phyloP scores from a whole-genome alignment of 2,888 invertebrate species.

The Hirudinaria manillensis region DNA sequence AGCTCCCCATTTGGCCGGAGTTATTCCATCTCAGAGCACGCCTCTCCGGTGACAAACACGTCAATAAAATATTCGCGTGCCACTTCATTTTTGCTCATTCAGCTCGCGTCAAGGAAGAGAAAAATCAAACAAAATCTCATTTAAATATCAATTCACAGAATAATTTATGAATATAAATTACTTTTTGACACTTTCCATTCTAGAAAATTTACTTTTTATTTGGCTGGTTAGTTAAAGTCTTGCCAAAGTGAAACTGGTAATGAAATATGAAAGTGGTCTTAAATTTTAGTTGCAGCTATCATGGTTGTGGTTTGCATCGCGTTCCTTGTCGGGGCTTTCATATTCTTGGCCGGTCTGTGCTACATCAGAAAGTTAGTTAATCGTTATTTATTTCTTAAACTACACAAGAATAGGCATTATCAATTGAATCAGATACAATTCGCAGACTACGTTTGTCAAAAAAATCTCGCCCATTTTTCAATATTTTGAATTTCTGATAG shows the following conservation, averaged over 20 bases:
- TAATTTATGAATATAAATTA: too few relatives aligned
- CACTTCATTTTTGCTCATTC: conserved; percentile 8
- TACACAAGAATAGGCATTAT: neutral
- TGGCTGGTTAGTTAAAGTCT: neutral
- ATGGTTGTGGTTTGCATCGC: conserved; percentile 26
- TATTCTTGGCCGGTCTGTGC: conserved; percentile 28
- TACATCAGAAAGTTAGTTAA: conserved; percentile 25
- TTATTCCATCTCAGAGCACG: too few relatives aligned
- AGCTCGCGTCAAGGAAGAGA: neutral
- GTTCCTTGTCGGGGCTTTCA: conserved; percentile 25
- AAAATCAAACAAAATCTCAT: neutral
- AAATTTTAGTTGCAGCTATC: conserved; percentile 19
- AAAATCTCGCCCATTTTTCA: too few relatives aligned
- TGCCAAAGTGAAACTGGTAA: neutral
- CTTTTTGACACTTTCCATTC: too few relatives aligned
- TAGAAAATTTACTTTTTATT: neutral
- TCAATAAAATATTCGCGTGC: conserved; percentile 3
- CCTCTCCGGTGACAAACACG: conserved; percentile 1
- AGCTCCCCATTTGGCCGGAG: too few relatives aligned
- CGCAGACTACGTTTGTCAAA: neutral
- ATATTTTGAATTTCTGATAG: neutral
- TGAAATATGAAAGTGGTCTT: neutral
- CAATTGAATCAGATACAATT: neutral
- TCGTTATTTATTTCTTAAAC: neutral
- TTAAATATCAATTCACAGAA: neutral